phyloP scores from a whole-genome alignment of 2,797 vertebrate genomes.

The Liparis tanakae region DNA sequence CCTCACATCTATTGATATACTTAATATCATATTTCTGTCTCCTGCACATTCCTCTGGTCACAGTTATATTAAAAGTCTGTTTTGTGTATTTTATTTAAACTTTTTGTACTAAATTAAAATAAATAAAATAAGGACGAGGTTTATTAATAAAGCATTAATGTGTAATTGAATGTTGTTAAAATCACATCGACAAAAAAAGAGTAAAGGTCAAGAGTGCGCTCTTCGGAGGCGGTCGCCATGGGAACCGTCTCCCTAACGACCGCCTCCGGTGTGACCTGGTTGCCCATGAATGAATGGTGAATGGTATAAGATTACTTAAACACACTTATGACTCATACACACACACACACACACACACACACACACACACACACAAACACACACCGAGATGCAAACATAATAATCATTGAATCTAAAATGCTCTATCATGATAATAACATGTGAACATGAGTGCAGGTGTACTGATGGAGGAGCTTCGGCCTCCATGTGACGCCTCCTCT shows the following conservation, averaged over 20 bases:
- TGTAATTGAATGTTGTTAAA: constrained; percentile 69
- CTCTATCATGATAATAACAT: background rate
- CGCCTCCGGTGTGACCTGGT: constrained; percentile 43
- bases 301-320: background rate
- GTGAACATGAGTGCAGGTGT: constrained; percentile 1
- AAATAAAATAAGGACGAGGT: too few species aligned
- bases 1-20: background rate
- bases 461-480: background rate
- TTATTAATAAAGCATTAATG: too few species aligned
- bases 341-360: background rate
- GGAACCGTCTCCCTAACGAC: constrained; percentile 59
- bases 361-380: background rate
- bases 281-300: background rate
- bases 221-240: constrained; percentile 63
- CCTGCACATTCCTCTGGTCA: background rate
- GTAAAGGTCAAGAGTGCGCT: constrained; percentile 73
- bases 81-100: too few species aligned
- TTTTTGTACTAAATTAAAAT: too few species aligned
- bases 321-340: background rate
- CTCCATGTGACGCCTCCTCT: constrained; percentile 2
- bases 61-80: background rate
- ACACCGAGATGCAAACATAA: background rate
- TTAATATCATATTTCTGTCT: background rate
- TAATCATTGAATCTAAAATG: background rate
- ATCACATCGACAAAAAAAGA: constrained; percentile 25